Conservation (phyloP, 2,797 vertebrate genomes). For the Urocyon cinereoargenteus region DNA sequence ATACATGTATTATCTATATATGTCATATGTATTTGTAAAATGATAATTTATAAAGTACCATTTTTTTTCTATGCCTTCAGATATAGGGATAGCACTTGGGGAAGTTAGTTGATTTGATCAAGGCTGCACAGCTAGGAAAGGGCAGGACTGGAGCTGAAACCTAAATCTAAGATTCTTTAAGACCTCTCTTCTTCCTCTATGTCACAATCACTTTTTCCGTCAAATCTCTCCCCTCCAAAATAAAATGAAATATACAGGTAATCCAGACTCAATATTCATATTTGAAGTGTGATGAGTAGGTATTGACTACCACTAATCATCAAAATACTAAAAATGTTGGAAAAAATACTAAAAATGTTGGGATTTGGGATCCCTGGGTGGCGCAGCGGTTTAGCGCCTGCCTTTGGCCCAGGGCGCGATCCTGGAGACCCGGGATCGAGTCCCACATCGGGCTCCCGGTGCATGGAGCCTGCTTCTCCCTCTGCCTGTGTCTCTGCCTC, state of each 20-base stretch:
- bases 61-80: neutral
- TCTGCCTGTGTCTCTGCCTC: too few relatives aligned
- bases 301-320: conserved; percentile 8
- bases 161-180: conserved; percentile 23
- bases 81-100: neutral
- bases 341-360: neutral
- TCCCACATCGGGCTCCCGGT: too few relatives aligned
- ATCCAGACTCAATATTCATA: neutral
- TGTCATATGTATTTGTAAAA: neutral
- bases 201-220: neutral
- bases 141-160: neutral
- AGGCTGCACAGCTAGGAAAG: conserved; percentile 17
- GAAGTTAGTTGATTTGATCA: conserved; percentile 24
- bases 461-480: too few relatives aligned
- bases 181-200: neutral
- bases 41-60: neutral
- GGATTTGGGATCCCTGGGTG: too few relatives aligned
- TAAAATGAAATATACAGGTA: neutral
- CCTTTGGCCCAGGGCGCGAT: too few relatives aligned
- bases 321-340: neutral
- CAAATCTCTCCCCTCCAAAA: neutral
- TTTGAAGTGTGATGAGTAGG: conserved; percentile 1
- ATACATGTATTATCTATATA: neutral
- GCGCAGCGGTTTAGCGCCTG: too few relatives aligned
- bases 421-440: too few relatives aligned